Percentiles rank a stretch among this genome's conserved stretches.
phyloP scores from a whole-genome alignment of 2,888 invertebrate species.

The Meganola albula region DNA sequence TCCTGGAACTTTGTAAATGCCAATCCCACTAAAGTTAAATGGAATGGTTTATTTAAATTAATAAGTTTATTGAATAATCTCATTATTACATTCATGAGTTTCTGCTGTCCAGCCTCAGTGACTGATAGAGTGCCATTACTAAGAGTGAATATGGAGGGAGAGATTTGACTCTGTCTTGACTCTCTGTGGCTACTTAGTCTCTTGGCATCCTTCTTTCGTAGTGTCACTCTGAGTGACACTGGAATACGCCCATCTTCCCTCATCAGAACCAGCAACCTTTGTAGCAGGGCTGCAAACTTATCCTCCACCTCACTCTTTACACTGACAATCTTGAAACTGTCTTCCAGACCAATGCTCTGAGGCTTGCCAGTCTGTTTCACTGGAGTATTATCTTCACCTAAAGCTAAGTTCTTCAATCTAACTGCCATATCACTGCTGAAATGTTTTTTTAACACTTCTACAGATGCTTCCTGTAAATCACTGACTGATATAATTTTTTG shows the following conservation, averaged over 20 bases:
- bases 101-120: slow-evolving; percentile 77
- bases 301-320: slow-evolving; percentile 85
- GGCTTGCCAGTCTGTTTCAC: slow-evolving; percentile 87
- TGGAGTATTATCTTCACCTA: slow-evolving; percentile 84
- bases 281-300: slow-evolving; percentile 82
- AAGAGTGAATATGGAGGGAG: slow-evolving; percentile 80
- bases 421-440: slow-evolving; percentile 83
- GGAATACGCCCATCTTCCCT: slow-evolving; percentile 88
- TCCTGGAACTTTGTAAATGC: slow-evolving; percentile 90
- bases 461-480: slow-evolving; percentile 80
- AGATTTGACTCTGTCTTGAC: slow-evolving; percentile 85
- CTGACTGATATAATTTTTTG: slow-evolving; percentile 81
- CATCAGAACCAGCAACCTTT: slow-evolving; percentile 83
- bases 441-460: slow-evolving; percentile 78
- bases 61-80: slow-evolving; percentile 85
- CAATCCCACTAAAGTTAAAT: slow-evolving; percentile 87
- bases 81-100: slow-evolving; percentile 84
- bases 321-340: slow-evolving; percentile 85
- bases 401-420: slow-evolving; percentile 82
- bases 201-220: slow-evolving; percentile 83
- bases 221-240: slow-evolving; percentile 83
- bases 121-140: slow-evolving; percentile 67
- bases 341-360: slow-evolving; percentile 88
- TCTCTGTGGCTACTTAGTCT: slow-evolving; percentile 84
- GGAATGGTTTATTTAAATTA: slow-evolving; percentile 84